Base-by-base conservation (phyloP, 2,113 vertebrate species). In the Thamnaconus septentrionalis region DNA sequence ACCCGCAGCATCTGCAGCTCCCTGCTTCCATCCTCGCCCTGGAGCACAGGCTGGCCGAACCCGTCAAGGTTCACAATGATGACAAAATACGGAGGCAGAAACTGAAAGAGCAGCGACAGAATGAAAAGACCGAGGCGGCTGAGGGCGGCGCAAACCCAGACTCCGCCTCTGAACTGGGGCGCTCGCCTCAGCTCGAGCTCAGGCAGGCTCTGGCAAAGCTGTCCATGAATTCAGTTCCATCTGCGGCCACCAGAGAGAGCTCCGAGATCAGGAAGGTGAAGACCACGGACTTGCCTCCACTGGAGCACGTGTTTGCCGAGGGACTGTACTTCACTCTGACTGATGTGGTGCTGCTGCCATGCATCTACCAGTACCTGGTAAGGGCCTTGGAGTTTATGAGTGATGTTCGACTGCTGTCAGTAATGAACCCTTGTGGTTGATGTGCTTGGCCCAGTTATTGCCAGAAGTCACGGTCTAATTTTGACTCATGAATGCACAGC, bases 81-180 rank as follows among this genome's bases (percentile, higher is more conserved):
- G 97, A 99, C 87, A 99, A 99, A 87, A 94, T 99, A 57, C 93
- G 97, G 4, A 88, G 96, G 59, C 94, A 94, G 78, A 99, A 98
- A 66, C 93, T 99, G 64, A 92, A 94, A 4, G 92, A 93, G 58
- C 81, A 85, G 54, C 74, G 5, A 45, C 60, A 5, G 42, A 73
- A 66, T 5, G 31, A 70, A n/a, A 71, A 78, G 10, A 60, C 56
- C 0, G 11, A 48, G n/a, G 39, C 45, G 4, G 4, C 68, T 1
- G 61, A 55, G 9, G n/a, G 43, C 48, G 18, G n/a, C 18, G 69
- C 64, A 60, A 70, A 55, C 42, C 52, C 53, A 55, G 0, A 61
- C 56, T 55, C 53, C 76, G 0, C 31, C 75, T 47, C 69, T 63
- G 61, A 88, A 52, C 60, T 5, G 66, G 42, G 76, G 80, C 0